phyloP scores from a whole-genome alignment of 2,797 vertebrate genomes.

The Phalanger gymnotis region DNA sequence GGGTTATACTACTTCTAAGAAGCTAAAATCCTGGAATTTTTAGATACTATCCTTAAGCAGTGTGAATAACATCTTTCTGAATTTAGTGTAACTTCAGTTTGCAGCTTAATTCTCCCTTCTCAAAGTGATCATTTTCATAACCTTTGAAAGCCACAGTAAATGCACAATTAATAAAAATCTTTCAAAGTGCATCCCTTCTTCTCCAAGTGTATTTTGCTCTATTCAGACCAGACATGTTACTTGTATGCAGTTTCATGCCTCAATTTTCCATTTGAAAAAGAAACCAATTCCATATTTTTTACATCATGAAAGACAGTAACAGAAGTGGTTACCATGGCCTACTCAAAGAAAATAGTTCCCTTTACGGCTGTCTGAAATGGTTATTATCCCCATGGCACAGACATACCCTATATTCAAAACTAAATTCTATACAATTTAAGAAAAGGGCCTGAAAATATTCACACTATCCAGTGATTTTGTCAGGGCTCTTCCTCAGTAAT shows the following conservation, averaged over 20 bases:
- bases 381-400: conserved; percentile 20
- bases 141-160: conserved; percentile 39
- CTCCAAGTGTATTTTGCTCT: conserved; percentile 32
- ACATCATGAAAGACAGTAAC: conserved; percentile 40
- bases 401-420: conserved; percentile 8
- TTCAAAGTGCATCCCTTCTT: conserved; percentile 49
- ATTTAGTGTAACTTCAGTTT: conserved; percentile 21
- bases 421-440: conserved; percentile 44
- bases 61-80: conserved; percentile 29
- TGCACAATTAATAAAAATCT: conserved; percentile 60
- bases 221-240: not conserved
- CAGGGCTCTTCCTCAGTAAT: rapidly evolving
- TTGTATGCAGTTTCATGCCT: conserved; percentile 59
- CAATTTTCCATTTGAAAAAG: conserved; percentile 62
- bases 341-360: conserved; percentile 49
- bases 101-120: conserved; percentile 35
- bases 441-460: conserved; percentile 57
- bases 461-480: not conserved
- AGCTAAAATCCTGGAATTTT: not conserved
- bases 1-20: not conserved
- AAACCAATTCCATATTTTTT: conserved; percentile 60
- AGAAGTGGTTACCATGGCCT: conserved; percentile 35
- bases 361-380: conserved; percentile 29
- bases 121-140: conserved; percentile 37
- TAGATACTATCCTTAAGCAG: not conserved